A percentile compares a stretch with the other conserved stretches of the same genome.
These are phyloP conservation scores for Psittacula echo DNA, from an alignment of 2,797 vertebrate genomes.

Conservation along the genomic window DNA sequence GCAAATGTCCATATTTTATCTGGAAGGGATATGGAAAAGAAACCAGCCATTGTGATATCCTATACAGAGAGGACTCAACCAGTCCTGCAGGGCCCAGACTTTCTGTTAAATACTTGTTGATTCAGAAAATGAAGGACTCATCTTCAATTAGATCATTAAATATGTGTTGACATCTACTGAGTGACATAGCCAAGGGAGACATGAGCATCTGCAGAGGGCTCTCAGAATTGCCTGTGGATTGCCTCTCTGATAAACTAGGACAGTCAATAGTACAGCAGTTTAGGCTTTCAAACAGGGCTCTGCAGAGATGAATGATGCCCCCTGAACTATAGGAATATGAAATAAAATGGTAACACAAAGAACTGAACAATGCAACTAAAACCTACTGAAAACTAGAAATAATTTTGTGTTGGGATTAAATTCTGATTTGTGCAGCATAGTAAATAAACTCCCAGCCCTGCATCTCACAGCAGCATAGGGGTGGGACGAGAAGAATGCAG, in stretches of 20 bases:
- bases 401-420: background rate
- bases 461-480: constrained; percentile 35
- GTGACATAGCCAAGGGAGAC: background rate
- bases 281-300: background rate
- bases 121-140: background rate
- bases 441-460: constrained; percentile 14
- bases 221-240: background rate
- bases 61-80: background rate
- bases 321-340: background rate
- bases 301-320: background rate
- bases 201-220: background rate
- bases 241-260: background rate
- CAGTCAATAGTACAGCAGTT: background rate
- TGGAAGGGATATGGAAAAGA: background rate
- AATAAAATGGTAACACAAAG: background rate
- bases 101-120: background rate
- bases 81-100: background rate
- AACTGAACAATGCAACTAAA: background rate
- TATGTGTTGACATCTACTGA: background rate
- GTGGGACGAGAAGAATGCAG: constrained; percentile 49
- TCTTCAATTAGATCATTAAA: background rate
- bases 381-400: background rate
- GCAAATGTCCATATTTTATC: background rate
- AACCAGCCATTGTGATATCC: background rate
- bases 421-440: background rate